A percentile compares a stretch with the other conserved stretches of the same genome.
Conservation (phyloP, 2,113 vertebrate genomes). For the Malurus melanocephalus region DNA sequence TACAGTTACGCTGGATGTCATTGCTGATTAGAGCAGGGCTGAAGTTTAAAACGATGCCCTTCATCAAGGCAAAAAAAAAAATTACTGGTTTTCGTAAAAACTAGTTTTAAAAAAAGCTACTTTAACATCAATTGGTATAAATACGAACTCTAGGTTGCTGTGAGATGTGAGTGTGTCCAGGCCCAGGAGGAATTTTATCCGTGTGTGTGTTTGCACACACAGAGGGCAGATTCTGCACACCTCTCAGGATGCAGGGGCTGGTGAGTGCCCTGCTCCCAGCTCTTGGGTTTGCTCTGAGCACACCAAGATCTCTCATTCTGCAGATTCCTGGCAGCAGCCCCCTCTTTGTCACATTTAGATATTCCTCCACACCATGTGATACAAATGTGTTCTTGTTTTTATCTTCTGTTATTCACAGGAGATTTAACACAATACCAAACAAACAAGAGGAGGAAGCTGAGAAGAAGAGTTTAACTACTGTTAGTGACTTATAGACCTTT, state of each 20-base stretch:
- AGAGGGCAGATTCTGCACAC: background rate
- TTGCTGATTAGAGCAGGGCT: background rate
- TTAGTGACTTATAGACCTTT: background rate
- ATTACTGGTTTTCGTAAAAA: background rate
- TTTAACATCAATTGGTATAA: fast-evolving
- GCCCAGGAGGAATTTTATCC: background rate
- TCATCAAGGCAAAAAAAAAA: background rate
- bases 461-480: background rate
- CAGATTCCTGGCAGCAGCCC: background rate
- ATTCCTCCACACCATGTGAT: background rate
- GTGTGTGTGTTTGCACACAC: background rate
- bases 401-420: background rate
- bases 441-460: background rate
- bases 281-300: background rate
- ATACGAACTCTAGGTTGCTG: background rate
- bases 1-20: background rate
- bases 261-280: fast-evolving
- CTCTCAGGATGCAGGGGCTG: fast-evolving
- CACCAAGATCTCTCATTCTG: background rate
- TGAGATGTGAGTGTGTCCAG: fast-evolving
- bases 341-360: background rate
- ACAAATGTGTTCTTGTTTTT: background rate
- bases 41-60: background rate
- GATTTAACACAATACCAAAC: background rate
- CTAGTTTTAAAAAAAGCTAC: background rate